Conservation (phyloP, 2,113 vertebrate species). For the Notarius quadriscutis region DNA sequence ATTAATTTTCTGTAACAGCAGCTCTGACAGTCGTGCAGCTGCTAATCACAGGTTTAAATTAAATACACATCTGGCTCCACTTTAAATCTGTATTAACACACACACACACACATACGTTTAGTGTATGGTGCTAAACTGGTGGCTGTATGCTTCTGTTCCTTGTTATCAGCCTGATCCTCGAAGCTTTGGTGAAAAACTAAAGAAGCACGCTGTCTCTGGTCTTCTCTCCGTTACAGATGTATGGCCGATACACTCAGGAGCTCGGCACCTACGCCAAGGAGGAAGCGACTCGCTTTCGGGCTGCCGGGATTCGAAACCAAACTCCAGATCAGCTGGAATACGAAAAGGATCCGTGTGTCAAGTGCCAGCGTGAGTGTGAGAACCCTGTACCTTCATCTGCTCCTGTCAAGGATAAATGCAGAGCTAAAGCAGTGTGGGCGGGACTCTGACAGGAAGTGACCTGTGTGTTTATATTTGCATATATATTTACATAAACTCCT, state of each 20-base stretch:
- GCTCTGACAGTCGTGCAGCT: background rate
- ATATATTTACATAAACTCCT: background rate
- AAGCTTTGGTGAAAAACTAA: background rate
- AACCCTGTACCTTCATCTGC: background rate
- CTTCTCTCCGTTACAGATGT: constrained; percentile 79
- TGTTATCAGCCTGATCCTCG: background rate
- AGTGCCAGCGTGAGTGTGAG: constrained; percentile 80
- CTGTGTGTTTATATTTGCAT: background rate
- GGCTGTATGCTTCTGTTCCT: background rate
- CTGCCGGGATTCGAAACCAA: constrained; percentile 66
- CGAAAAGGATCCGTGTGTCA: constrained; percentile 82
- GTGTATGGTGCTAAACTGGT: background rate
- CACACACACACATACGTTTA: background rate
- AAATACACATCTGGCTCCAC: background rate
- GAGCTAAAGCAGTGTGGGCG: background rate
- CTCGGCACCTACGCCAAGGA: constrained; percentile 93
- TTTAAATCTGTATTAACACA: background rate
- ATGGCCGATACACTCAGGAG: constrained; percentile 95
- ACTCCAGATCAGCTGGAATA: constrained; percentile 84
- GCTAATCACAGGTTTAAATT: background rate
- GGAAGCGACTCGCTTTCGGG: constrained; percentile 88
- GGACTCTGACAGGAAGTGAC: background rate
- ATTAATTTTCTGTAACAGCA: background rate
- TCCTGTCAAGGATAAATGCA: background rate
- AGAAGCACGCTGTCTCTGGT: background rate